Evolutionary conservation across 2,113 vertebrate species (phyloP).

Genomic region (Chloropsis cyanopogon): DNA sequence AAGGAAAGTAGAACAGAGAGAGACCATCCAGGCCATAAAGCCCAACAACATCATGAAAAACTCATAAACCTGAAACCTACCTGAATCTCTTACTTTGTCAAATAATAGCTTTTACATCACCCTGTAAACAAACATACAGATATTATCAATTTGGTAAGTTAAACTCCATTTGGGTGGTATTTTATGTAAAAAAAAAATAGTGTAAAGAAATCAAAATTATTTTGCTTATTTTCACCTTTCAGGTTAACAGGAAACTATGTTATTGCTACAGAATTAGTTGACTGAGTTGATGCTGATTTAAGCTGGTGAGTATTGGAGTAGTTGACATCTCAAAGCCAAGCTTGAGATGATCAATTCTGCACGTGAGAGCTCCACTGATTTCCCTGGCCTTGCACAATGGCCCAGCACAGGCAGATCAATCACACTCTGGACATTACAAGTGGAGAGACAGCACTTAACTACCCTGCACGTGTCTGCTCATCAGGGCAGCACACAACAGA

Average conservation of each 20-base stretch:
- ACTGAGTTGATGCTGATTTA: neutral
- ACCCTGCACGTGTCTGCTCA: neutral
- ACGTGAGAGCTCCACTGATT: neutral
- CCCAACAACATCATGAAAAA: neutral
- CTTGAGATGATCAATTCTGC: neutral
- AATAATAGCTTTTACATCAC: neutral
- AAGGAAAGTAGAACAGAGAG: neutral
- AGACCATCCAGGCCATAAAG: slow-evolving; percentile 14
- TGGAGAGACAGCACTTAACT: neutral
- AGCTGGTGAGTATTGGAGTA: neutral
- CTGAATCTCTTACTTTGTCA: neutral
- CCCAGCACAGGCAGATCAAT: neutral
- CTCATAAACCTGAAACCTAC: neutral
- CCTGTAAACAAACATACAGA: neutral
- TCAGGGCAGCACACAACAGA: neutral
- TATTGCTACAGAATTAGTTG: neutral
- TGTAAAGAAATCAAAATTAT: neutral
- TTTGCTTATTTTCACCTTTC: neutral
- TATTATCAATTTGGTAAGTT: neutral
- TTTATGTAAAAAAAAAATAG: rapidly evolving
- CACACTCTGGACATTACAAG: neutral
- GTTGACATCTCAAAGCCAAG: neutral
- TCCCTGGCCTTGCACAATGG: neutral
- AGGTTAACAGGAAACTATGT: neutral
- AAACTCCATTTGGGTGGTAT: neutral